Percentiles rank a stretch among this genome's conserved stretches.
phyloP scores from a whole-genome alignment of 1,140 invertebrate genomes.

The Bemisia tabaci region DNA sequence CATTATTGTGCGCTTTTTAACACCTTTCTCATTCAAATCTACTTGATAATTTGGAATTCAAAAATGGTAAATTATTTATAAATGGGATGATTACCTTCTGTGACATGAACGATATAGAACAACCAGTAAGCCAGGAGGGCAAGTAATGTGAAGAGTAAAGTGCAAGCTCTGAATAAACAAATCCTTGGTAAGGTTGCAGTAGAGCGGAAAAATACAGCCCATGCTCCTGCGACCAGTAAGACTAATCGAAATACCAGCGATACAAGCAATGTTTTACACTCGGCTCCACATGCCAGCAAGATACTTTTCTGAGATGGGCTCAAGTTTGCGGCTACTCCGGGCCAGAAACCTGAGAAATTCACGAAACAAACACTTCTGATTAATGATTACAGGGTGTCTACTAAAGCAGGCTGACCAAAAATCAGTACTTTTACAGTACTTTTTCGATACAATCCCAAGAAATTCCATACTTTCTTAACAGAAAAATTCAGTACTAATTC shows the following conservation, averaged over 20 bases:
- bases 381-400: too few relatives aligned
- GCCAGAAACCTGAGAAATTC: constrained; percentile 22
- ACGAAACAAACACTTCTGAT: too few relatives aligned
- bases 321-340: constrained; percentile 19
- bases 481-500: too few relatives aligned
- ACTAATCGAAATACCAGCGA: constrained; percentile 84
- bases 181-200: constrained; percentile 84
- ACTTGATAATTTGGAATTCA: too few relatives aligned
- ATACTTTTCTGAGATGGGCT: constrained; percentile 40
- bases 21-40: too few relatives aligned
- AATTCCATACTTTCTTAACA: too few relatives aligned
- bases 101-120: constrained; percentile 80
- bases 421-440: too few relatives aligned
- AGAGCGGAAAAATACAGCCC: constrained; percentile 67
- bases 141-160: constrained; percentile 76
- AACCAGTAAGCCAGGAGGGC: constrained; percentile 94
- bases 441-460: too few relatives aligned
- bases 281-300: constrained; percentile 57
- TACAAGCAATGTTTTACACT: constrained; percentile 79
- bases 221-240: constrained; percentile 79
- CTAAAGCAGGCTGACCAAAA: too few relatives aligned
- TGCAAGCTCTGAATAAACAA: constrained; percentile 76
- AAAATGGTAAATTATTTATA: too few relatives aligned
- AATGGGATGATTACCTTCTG: constrained; percentile 25
- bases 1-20: too few relatives aligned